Conservation (phyloP, 1,140 invertebrate species). For the Lanistes nyassanus region DNA sequence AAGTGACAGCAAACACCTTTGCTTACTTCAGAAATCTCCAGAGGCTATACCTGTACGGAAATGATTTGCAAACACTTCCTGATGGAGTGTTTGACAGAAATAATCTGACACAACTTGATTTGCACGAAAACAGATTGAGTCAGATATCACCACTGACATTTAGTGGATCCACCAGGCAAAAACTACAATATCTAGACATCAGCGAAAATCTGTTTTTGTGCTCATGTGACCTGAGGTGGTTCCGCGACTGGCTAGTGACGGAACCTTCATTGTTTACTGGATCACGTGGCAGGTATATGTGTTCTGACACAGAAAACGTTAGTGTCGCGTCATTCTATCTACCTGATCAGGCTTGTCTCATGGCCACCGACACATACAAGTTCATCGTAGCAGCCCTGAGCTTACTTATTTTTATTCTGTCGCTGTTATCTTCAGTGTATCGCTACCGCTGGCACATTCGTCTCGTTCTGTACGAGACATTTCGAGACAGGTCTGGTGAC, state of each 20-base stretch:
- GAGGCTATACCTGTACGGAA: background rate
- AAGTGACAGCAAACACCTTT: background rate
- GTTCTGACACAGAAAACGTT: background rate
- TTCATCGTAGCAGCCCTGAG: background rate
- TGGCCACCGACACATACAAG: background rate
- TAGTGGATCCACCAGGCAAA: background rate
- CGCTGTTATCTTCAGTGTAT: background rate
- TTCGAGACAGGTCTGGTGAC: background rate
- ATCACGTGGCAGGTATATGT: conserved; percentile 4
- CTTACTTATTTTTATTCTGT: background rate
- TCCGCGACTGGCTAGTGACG: conserved; percentile 12
- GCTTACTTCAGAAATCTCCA: background rate
- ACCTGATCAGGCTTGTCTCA: conserved; percentile 16
- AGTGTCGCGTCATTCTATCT: background rate
- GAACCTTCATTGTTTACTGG: conserved; percentile 2
- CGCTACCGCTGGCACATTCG: conserved; percentile 19
- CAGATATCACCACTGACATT: background rate
- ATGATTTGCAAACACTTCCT: background rate
- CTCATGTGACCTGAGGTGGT: conserved; percentile 25
- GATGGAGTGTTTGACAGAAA: conserved; percentile 1
- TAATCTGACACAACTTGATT: background rate
- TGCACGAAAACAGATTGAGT: background rate
- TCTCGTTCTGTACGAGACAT: conserved; percentile 7
- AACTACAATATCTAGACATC: conserved; percentile 2
- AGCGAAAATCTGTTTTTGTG: conserved; percentile 23